Percentiles rank a stretch among this genome's conserved stretches.
Evolutionary conservation across 2,113 vertebrate genomes (phyloP).

Genomic region (Bufo gargarizans): DNA sequence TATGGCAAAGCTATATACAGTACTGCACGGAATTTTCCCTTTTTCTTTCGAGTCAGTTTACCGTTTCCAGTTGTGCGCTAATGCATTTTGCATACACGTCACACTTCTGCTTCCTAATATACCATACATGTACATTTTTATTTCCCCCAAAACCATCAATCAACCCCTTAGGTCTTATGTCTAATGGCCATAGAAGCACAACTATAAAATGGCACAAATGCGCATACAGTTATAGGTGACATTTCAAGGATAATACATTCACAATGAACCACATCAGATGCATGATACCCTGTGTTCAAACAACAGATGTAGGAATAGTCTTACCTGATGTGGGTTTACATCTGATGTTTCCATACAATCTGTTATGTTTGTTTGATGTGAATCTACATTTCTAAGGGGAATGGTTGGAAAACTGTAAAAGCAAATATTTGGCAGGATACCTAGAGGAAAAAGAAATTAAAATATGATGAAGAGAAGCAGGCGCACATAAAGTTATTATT

Average conservation of each 20-base stretch:
- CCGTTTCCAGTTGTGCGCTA: background rate
- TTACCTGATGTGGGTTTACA: background rate
- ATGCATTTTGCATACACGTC: background rate
- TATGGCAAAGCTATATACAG: background rate
- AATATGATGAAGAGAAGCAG: background rate
- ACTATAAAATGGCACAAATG: background rate
- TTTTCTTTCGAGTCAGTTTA: background rate
- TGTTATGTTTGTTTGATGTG: background rate
- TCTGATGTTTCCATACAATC: slow-evolving; percentile 9
- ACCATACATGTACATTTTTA: background rate
- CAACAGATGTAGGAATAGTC: background rate
- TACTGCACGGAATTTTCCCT: background rate
- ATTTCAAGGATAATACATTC: background rate
- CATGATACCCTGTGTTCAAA: background rate
- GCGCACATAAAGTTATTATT: background rate
- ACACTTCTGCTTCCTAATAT: background rate
- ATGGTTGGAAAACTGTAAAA: background rate
- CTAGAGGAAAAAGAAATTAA: background rate
- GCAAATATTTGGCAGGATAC: background rate
- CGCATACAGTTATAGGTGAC: background rate
- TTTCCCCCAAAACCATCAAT: background rate
- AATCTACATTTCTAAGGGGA: slow-evolving; percentile 3
- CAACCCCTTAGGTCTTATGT: background rate
- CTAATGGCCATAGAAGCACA: background rate
- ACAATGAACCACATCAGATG: background rate